These are phyloP conservation scores for Zenarchopterus dispar DNA, from an alignment of 2,797 vertebrate genomes.

Conservation along the genomic window DNA sequence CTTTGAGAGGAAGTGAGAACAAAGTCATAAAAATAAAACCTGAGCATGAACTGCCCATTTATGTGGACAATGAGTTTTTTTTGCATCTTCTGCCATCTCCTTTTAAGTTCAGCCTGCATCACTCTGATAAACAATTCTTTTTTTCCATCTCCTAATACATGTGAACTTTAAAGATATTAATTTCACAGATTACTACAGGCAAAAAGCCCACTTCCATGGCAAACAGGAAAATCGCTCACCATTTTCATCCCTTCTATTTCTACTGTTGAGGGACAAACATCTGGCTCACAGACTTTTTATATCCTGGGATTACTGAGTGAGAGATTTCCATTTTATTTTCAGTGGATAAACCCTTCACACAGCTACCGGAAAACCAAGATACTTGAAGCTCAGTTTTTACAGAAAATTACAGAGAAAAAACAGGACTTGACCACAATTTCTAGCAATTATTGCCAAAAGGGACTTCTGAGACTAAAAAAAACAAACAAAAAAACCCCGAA, in stretches of 20 bases:
- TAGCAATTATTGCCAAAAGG: not conserved
- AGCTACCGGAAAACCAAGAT: constrained; percentile 21
- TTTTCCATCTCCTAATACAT: too few species aligned
- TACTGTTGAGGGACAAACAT: constrained; percentile 30
- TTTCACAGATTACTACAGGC: constrained; percentile 22
- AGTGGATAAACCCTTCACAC: constrained; percentile 18
- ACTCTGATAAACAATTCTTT: too few species aligned
- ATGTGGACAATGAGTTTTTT: too few species aligned
- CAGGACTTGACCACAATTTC: not conserved
- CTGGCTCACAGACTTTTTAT: constrained; percentile 44
- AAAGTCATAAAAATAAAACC: constrained; percentile 31
- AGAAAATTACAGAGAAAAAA: constrained; percentile 12
- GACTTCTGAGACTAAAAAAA: not conserved
- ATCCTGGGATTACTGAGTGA: constrained; percentile 43
- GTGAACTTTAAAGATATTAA: constrained; percentile 7
- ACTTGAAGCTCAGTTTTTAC: constrained; percentile 29
- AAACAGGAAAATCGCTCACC: constrained; percentile 35
- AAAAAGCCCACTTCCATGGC: not conserved
- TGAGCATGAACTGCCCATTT: constrained; percentile 24
- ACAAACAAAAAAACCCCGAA: not conserved
- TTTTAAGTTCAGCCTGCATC: not conserved
- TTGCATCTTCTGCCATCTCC: not conserved
- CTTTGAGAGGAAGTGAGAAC: constrained; percentile 35
- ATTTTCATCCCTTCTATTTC: constrained; percentile 32
- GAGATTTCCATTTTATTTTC: constrained; percentile 48